phyloP scores from a whole-genome alignment of 1,140 invertebrate genomes.

The Trichonephila clavata region DNA sequence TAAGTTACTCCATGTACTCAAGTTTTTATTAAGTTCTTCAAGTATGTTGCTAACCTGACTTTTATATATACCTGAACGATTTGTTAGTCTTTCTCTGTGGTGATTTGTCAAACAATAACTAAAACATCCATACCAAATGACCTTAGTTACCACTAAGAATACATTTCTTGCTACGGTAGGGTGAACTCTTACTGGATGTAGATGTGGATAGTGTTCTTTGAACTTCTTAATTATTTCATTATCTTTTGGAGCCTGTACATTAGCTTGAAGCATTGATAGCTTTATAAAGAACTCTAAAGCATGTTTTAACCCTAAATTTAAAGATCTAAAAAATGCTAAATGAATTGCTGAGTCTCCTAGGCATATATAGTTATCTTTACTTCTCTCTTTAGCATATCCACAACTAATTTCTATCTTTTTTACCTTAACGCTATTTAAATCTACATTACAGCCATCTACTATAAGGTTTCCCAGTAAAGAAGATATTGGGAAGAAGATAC shows the following conservation, averaged over 20 bases:
- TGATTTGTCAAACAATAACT: constrained; percentile 23
- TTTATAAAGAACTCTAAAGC: constrained; percentile 46
- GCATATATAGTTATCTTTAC: background rate
- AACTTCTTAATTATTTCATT: background rate
- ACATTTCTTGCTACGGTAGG: constrained; percentile 28
- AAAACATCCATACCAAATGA: constrained; percentile 52
- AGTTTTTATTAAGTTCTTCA: background rate
- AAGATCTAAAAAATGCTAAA: constrained; percentile 52
- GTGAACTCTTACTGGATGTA: background rate
- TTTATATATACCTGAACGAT: background rate
- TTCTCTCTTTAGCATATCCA: constrained; percentile 4
- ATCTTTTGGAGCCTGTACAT: background rate
- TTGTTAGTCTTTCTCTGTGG: background rate
- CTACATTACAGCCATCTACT: constrained; percentile 9
- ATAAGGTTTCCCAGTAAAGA: constrained; percentile 39
- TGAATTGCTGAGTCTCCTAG: constrained; percentile 37
- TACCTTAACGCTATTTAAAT: constrained; percentile 31
- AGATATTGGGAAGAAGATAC: constrained; percentile 43
- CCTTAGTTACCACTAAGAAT: constrained; percentile 28
- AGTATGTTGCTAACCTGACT: background rate
- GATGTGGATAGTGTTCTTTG: background rate
- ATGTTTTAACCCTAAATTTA: constrained; percentile 42
- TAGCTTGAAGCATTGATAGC: constrained; percentile 5
- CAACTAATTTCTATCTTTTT: constrained; percentile 54
- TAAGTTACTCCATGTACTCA: background rate